Conservation (phyloP, 2,113 vertebrate species). For the Cyprinus carpio region DNA sequence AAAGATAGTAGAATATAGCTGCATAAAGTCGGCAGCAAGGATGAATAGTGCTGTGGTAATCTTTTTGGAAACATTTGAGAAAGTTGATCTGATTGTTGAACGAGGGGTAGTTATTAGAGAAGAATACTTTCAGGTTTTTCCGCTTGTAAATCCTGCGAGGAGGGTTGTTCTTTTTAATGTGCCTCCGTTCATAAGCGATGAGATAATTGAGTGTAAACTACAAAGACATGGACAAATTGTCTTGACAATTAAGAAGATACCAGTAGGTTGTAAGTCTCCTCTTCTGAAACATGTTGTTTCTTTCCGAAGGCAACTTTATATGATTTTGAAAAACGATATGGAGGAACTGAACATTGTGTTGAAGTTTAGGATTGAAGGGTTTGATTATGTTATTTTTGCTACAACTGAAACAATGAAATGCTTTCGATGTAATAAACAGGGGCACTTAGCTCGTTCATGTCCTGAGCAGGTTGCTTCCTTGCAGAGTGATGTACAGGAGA, state of each 20-base stretch:
- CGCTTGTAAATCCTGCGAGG: not conserved
- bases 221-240: not conserved
- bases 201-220: not conserved
- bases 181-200: no score
- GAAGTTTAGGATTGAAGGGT: not conserved
- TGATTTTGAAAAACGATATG: not conserved
- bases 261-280: not conserved
- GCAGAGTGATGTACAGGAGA: not conserved
- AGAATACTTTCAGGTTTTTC: not conserved
- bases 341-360: not conserved
- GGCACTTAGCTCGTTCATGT: not conserved
- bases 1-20: not conserved
- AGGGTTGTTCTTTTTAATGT: not conserved
- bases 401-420: not conserved
- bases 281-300: not conserved
- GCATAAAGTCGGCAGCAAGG: not conserved
- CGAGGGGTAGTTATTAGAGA: not conserved
- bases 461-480: not conserved
- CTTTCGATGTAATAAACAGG: not conserved
- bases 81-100: not conserved
- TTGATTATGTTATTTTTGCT: not conserved
- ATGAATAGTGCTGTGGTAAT: not conserved
- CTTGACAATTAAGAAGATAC: not conserved
- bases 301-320: not conserved
- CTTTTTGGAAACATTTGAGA: not conserved